Evolutionary conservation across 2,797 vertebrate genomes (phyloP).

Genomic region (Sebastes minor): DNA sequence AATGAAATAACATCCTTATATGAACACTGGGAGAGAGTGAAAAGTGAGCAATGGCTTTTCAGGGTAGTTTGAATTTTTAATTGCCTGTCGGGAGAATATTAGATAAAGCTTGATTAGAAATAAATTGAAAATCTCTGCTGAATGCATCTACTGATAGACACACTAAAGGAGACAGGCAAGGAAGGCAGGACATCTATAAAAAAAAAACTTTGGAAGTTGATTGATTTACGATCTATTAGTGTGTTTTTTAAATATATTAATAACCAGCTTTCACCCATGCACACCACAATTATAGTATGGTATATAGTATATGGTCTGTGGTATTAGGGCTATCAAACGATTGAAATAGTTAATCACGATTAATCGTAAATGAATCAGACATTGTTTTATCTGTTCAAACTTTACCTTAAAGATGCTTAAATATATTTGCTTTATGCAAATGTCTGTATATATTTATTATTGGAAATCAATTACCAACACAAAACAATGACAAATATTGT

Average conservation of each 20-base stretch:
- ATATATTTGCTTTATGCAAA: no score
- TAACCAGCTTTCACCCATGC: slow-evolving; percentile 9
- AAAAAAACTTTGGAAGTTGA: slow-evolving; percentile 53
- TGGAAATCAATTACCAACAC: no score
- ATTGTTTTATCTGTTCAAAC: no score
- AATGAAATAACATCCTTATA: slow-evolving; percentile 88
- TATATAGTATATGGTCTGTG: no score
- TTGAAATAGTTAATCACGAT: no score
- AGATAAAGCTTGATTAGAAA: slow-evolving; percentile 89
- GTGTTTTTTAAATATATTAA: slow-evolving; percentile 39
- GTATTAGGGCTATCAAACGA: no score
- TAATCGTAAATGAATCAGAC: no score
- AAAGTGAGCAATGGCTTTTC: slow-evolving; percentile 87
- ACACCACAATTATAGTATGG: no score
- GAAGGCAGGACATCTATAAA: slow-evolving; percentile 64
- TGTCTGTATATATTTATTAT: no score
- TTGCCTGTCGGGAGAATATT: slow-evolving; percentile 88
- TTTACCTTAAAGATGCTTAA: no score
- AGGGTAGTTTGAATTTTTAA: slow-evolving; percentile 86
- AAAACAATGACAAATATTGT: no score
- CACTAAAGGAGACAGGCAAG: slow-evolving; percentile 76
- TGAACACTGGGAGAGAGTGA: slow-evolving; percentile 82
- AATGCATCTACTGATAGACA: slow-evolving; percentile 82
- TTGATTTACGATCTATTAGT: slow-evolving; percentile 67
- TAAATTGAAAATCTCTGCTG: slow-evolving; percentile 88